These are phyloP conservation scores for Corvus cornix DNA, from an alignment of 2,113 vertebrate genomes.

Conservation along the genomic window DNA sequence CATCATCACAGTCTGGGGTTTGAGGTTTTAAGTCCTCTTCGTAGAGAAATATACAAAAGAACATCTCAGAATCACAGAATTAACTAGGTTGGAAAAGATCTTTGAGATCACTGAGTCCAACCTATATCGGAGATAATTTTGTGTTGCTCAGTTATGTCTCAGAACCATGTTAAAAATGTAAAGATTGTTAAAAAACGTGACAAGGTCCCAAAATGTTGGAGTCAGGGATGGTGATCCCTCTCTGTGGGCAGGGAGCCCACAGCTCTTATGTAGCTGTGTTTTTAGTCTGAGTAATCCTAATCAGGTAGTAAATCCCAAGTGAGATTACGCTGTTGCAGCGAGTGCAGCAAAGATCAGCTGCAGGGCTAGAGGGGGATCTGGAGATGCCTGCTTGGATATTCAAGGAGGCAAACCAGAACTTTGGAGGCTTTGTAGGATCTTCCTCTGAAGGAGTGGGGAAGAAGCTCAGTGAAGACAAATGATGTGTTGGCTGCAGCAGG, in stretches of 20 bases:
- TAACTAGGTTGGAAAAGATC: background rate
- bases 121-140: background rate
- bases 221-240: background rate
- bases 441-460: background rate
- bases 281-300: conserved; percentile 14
- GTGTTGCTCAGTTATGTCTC: background rate
- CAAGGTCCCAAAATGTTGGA: background rate
- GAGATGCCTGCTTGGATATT: background rate
- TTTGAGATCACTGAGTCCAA: background rate
- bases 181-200: background rate
- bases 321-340: background rate
- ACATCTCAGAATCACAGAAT: background rate
- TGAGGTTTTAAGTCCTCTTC: background rate
- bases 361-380: background rate
- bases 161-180: background rate
- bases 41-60: background rate
- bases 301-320: conserved; percentile 6
- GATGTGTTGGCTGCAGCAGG: background rate
- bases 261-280: background rate
- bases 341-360: background rate
- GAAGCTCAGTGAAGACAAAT: background rate
- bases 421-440: background rate
- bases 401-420: background rate
- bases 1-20: background rate
- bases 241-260: background rate